Conservation (phyloP, 2,888 invertebrate genomes). For the Drosophila suboccidentalis region DNA sequence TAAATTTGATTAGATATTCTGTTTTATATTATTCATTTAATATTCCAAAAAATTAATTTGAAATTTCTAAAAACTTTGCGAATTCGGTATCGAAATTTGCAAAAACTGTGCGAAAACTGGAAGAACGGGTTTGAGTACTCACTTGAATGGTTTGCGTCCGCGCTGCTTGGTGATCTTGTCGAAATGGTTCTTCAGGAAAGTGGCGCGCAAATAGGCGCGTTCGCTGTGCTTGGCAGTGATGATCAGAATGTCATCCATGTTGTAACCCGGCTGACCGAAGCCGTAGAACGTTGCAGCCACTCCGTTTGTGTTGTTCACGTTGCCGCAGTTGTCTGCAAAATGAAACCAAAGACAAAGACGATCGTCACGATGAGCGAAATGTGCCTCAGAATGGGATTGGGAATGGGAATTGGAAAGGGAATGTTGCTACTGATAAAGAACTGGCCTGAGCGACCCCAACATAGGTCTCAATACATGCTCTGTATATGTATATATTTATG, state of each 20-base stretch:
- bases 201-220: slow-evolving; percentile 92
- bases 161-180: slow-evolving; percentile 94
- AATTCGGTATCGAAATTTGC: background rate
- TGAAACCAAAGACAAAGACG: slow-evolving; percentile 57
- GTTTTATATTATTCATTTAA: too few relatives aligned
- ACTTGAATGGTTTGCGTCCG: slow-evolving; percentile 93
- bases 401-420: background rate
- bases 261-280: slow-evolving; percentile 79
- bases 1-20: too few relatives aligned
- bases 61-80: background rate
- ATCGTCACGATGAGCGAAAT: slow-evolving; percentile 48
- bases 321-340: slow-evolving; percentile 85
- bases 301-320: slow-evolving; percentile 80
- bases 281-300: slow-evolving; percentile 53
- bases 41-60: background rate
- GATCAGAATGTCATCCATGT: slow-evolving; percentile 93
- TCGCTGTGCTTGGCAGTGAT: slow-evolving; percentile 92
- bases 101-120: background rate
- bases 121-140: slow-evolving; percentile 76
- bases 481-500: slow-evolving; percentile 15
- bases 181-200: slow-evolving; percentile 93
- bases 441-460: slow-evolving; percentile 68
- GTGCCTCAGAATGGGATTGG: slow-evolving; percentile 32
- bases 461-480: slow-evolving; percentile 10
- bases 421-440: slow-evolving; percentile 68